These are phyloP conservation scores for Panzeria rudis DNA, from an alignment of 2,888 invertebrate genomes.

Conservation along the genomic window DNA sequence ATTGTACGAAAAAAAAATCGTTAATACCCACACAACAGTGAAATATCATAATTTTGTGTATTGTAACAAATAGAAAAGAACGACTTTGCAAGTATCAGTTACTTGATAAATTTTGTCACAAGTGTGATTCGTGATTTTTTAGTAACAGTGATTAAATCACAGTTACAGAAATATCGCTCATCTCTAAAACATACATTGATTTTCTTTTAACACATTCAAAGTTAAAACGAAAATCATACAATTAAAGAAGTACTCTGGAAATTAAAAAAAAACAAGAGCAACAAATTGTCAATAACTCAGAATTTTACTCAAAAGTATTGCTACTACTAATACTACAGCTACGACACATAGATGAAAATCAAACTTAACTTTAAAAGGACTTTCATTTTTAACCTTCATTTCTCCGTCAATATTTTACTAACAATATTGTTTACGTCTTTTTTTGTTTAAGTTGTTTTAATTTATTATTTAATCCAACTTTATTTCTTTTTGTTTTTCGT, in stretches of 20 bases:
- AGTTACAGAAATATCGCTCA: no score
- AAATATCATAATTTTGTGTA: no score
- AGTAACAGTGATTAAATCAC: no score
- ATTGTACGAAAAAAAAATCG: no score
- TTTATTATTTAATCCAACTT: conserved; percentile 36
- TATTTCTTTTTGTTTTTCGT: conserved; percentile 39
- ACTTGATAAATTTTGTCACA: no score
- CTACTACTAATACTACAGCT: no score
- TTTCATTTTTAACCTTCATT: conserved; percentile 47
- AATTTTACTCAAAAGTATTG: conserved; percentile 14
- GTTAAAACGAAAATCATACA: conserved; percentile 7
- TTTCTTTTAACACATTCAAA: conserved; percentile 1
- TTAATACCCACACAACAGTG: no score
- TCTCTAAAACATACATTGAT: neutral
- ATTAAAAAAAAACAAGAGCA: conserved; percentile 30
- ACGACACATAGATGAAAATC: neutral
- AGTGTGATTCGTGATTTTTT: no score
- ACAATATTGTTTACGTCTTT: conserved; percentile 8
- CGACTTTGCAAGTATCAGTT: no score
- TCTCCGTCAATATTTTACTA: conserved; percentile 17
- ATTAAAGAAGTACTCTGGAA: conserved; percentile 39
- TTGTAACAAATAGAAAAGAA: no score
- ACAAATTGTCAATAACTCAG: conserved; percentile 25
- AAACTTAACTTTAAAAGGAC: conserved; percentile 12
- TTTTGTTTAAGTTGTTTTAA: conserved; percentile 30